Conservation (phyloP, 2,113 vertebrate genomes). For the Marmota monax region DNA sequence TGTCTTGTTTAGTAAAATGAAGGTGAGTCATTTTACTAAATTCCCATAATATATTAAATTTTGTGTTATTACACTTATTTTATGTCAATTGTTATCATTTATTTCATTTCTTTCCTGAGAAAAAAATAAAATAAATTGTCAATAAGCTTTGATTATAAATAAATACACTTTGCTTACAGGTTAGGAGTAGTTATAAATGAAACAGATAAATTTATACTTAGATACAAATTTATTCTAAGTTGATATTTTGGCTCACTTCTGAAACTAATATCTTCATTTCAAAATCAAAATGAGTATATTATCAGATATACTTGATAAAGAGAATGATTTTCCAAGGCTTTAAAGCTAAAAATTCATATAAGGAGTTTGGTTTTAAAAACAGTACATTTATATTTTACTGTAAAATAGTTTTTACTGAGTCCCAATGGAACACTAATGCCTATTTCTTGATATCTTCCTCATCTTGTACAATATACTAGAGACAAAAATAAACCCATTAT, state of each 20-base stretch:
- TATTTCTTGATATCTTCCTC: neutral
- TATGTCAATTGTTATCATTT: neutral
- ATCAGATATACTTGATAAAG: neutral
- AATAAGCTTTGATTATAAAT: neutral
- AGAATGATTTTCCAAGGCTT: neutral
- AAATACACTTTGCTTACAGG: neutral
- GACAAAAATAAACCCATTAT: conserved; percentile 46
- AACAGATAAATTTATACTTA: neutral
- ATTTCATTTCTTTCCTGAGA: neutral
- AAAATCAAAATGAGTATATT: neutral
- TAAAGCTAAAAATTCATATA: neutral
- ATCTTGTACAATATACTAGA: neutral
- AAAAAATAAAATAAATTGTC: neutral
- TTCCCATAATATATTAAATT: neutral
- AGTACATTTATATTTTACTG: neutral
- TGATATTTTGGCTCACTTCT: neutral
- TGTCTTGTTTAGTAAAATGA: neutral
- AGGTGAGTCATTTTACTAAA: neutral
- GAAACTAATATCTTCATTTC: neutral
- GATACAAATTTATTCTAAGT: neutral
- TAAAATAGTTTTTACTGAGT: conserved; percentile 45
- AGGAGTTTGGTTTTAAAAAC: conserved; percentile 34
- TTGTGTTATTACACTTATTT: neutral
- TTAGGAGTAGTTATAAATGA: neutral
- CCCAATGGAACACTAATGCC: neutral